Percentiles rank a stretch among this genome's conserved stretches.
Conservation (phyloP, 2,113 vertebrate species). For the Eublepharis macularius region DNA sequence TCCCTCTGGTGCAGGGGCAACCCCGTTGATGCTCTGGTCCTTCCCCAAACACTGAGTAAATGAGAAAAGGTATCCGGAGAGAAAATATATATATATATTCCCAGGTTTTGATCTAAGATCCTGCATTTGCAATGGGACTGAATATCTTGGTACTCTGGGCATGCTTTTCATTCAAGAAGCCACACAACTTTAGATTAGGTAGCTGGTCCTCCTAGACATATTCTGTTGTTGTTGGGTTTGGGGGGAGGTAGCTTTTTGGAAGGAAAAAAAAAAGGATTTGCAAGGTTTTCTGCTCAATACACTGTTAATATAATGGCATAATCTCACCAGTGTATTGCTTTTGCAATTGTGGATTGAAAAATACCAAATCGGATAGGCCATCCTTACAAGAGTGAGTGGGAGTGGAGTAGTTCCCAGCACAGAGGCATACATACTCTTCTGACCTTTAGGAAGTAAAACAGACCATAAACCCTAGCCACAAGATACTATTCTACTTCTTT, state of each 20-base stretch:
- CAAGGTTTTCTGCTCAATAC: conserved; percentile 37
- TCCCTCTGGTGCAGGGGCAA: conserved; percentile 62
- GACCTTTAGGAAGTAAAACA: conserved; percentile 59
- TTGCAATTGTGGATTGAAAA: conserved; percentile 37
- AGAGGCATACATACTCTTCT: neutral
- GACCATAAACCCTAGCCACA: conserved; percentile 58
- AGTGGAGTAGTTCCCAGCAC: conserved; percentile 34
- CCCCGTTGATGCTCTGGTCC: conserved; percentile 37
- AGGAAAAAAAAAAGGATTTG: neutral
- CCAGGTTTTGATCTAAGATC: conserved; percentile 63
- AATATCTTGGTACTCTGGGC: conserved; percentile 41
- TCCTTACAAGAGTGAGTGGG: conserved; percentile 19
- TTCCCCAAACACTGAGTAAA: conserved; percentile 46
- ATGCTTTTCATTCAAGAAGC: conserved; percentile 47
- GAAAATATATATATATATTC: conserved; percentile 44
- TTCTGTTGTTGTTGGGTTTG: too few relatives aligned
- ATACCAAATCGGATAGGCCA: conserved; percentile 7
- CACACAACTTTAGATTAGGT: conserved; percentile 8
- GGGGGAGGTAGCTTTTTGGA: too few relatives aligned
- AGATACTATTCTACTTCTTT: conserved; percentile 65
- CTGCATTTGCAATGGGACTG: conserved; percentile 61
- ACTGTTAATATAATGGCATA: conserved; percentile 16
- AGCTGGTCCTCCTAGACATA: too few relatives aligned
- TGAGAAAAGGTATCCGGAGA: conserved; percentile 28
- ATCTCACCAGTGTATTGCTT: neutral